Percentiles rank a stretch among this genome's conserved stretches.
phyloP scores from a whole-genome alignment of 2,888 invertebrate genomes.

The Hartigia nigra region DNA sequence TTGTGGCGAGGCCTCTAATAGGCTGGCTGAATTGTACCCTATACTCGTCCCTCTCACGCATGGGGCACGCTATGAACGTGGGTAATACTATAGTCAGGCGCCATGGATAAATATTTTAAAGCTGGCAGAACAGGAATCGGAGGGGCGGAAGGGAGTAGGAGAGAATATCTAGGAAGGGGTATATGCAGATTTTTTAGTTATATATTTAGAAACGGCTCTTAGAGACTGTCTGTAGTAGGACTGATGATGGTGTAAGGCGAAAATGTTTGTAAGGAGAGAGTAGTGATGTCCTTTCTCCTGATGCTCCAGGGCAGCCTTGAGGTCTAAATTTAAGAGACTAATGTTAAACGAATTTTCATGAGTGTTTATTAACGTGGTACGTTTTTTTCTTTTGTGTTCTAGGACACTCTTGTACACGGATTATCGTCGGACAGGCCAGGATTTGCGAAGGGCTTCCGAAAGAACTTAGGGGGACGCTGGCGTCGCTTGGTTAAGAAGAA shows the following conservation, averaged over 20 bases:
- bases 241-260: not conserved
- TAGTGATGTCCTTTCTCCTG: not conserved
- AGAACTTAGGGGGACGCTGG: slow-evolving; percentile 88
- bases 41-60: not conserved
- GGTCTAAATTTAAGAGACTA: not conserved
- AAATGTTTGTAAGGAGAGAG: not conserved
- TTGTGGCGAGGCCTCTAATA: slow-evolving; percentile 7
- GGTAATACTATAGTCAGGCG: not conserved
- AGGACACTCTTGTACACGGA: slow-evolving; percentile 84
- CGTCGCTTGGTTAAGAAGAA: slow-evolving; percentile 87
- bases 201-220: not conserved
- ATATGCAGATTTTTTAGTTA: not conserved
- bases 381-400: slow-evolving; percentile 60
- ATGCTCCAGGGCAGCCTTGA: not conserved
- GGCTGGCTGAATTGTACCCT: not conserved
- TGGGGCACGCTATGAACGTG: not conserved
- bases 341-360: not conserved
- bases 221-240: not conserved
- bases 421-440: slow-evolving; percentile 75
- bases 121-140: not conserved
- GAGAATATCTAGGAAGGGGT: not conserved
- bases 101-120: not conserved
- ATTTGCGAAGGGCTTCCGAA: slow-evolving; percentile 83
- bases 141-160: fast-evolving
- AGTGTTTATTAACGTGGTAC: not conserved